A percentile compares a stretch with the other conserved stretches of the same genome.
Evolutionary conservation across 2,113 vertebrate species (phyloP).

Genomic region (Hoplias malabaricus): DNA sequence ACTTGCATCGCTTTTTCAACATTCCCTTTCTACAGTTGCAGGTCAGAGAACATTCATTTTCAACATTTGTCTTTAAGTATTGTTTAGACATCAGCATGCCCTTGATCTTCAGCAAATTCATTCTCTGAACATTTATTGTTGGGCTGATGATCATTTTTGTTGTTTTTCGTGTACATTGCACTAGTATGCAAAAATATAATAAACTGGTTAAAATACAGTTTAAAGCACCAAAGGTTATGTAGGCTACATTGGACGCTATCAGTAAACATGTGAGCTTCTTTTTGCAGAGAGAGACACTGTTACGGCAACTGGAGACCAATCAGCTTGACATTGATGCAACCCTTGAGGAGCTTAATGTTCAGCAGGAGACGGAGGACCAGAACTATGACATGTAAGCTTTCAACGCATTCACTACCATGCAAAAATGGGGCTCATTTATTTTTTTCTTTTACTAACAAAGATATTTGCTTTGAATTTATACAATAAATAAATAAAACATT

Average conservation of each 20-base stretch:
- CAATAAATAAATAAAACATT: too few relatives aligned
- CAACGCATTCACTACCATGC: too few relatives aligned
- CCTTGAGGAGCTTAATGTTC: slow-evolving; percentile 83
- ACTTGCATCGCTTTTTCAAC: slow-evolving; percentile 88
- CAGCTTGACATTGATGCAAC: slow-evolving; percentile 86
- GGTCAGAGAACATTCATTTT: slow-evolving; percentile 64
- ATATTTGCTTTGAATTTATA: too few relatives aligned
- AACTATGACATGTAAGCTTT: slow-evolving; percentile 84
- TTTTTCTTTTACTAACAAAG: neutral
- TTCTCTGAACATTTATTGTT: too few relatives aligned
- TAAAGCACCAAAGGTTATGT: neutral
- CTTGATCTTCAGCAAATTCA: too few relatives aligned
- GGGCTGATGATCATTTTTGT: too few relatives aligned
- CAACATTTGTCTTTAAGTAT: neutral
- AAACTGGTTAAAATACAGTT: neutral
- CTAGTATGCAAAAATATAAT: neutral
- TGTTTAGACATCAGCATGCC: too few relatives aligned
- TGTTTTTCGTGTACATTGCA: too few relatives aligned
- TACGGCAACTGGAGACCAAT: slow-evolving; percentile 86
- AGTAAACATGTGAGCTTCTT: neutral
- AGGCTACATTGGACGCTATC: neutral
- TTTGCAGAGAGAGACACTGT: slow-evolving; percentile 80
- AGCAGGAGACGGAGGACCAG: slow-evolving; percentile 86
- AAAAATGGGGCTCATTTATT: neutral
- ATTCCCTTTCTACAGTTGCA: slow-evolving; percentile 87